phyloP scores from a whole-genome alignment of 2,888 invertebrate species.

The Rhogogaster chlorosoma region DNA sequence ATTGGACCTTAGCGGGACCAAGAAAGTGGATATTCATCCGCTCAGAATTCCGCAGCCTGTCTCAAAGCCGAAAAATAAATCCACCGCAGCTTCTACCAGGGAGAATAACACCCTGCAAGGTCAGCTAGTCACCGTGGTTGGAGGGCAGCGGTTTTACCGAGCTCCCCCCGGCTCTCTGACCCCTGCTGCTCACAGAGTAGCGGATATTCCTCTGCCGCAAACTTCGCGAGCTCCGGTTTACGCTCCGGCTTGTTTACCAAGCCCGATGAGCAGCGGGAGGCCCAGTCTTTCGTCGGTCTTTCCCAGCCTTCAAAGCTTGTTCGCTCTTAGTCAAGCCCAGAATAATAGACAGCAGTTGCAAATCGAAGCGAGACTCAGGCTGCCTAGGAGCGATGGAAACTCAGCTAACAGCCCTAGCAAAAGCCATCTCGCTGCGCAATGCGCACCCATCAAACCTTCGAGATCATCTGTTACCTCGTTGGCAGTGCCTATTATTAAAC shows the following conservation, averaged over 20 bases:
- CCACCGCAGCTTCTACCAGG: not conserved
- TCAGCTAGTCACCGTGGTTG: conserved; percentile 68
- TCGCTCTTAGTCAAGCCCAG: conserved; percentile 64
- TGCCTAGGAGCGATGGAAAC: conserved; percentile 54
- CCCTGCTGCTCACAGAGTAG: conserved; percentile 69
- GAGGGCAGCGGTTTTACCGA: conserved; percentile 70
- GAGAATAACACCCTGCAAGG: conserved; percentile 59
- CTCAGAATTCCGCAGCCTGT: conserved; percentile 66
- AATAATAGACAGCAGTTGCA: conserved; percentile 67
- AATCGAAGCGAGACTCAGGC: conserved; percentile 61
- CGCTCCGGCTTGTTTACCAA: conserved; percentile 64
- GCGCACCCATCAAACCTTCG: conserved; percentile 69
- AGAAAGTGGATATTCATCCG: conserved; percentile 65
- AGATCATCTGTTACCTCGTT: conserved; percentile 67
- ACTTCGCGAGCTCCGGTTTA: conserved; percentile 68
- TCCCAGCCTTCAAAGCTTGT: conserved; percentile 67
- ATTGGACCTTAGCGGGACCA: conserved; percentile 68
- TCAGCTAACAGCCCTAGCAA: conserved; percentile 56
- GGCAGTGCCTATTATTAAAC: conserved; percentile 69
- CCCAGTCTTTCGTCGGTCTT: conserved; percentile 65
- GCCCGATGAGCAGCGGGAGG: conserved; percentile 55
- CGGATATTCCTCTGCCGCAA: conserved; percentile 62
- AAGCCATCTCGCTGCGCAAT: conserved; percentile 70
- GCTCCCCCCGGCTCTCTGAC: conserved; percentile 72
- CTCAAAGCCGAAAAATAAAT: conserved; percentile 45